These are phyloP conservation scores for Prolemur simus DNA, from an alignment of 2,113 vertebrate species.

Conservation along the genomic window DNA sequence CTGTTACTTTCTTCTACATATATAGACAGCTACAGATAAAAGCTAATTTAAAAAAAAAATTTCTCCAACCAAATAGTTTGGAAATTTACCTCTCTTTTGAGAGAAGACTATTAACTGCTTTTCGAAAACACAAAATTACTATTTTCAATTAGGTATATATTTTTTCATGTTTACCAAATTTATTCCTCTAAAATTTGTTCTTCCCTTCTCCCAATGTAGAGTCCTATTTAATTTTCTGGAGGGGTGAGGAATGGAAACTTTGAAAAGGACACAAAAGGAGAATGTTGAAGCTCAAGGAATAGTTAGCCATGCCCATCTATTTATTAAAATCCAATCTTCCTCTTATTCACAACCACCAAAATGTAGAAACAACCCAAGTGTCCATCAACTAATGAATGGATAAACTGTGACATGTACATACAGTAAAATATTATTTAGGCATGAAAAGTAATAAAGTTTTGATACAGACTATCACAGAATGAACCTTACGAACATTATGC, in stretches of 20 bases:
- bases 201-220: neutral
- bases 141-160: neutral
- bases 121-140: neutral
- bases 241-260: neutral
- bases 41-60: neutral
- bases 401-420: fast-evolving
- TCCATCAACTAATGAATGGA: neutral
- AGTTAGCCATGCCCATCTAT: neutral
- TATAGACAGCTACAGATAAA: neutral
- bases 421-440: neutral
- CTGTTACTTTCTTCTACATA: neutral
- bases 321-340: neutral
- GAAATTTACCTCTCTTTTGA: neutral
- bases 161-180: neutral
- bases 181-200: neutral
- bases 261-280: neutral
- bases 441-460: neutral
- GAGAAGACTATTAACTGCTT: neutral
- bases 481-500: neutral
- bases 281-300: neutral
- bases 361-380: neutral
- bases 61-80: neutral
- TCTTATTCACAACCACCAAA: neutral
- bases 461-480: fast-evolving
- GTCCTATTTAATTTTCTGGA: neutral